These are phyloP conservation scores for Neoascia interrupta DNA, from an alignment of 2,888 invertebrate genomes.

Conservation along the genomic window DNA sequence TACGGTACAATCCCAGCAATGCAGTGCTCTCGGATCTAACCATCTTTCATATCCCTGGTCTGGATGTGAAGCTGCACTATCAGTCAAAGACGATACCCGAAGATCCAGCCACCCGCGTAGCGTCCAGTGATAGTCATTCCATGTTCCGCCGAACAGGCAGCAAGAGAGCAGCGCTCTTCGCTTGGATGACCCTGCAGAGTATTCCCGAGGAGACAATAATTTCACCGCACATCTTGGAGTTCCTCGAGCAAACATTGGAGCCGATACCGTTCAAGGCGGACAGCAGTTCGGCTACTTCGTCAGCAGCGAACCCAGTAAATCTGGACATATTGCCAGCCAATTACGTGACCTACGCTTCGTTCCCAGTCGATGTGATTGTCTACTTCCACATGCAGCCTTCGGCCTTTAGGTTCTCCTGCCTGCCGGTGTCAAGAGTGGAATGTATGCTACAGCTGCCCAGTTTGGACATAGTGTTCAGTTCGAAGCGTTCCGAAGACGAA, in stretches of 20 bases:
- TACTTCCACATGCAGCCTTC: conserved; percentile 99
- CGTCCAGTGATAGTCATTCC: conserved; percentile 73
- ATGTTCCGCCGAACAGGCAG: conserved; percentile 82
- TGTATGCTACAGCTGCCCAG: conserved; percentile 97
- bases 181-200: conserved; percentile 97
- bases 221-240: conserved; percentile 97
- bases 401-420: conserved; percentile 96
- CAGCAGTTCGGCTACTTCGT: conserved; percentile 75
- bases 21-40: conserved; percentile 87
- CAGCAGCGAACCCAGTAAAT: conserved; percentile 77
- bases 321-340: conserved; percentile 84
- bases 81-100: conserved; percentile 88
- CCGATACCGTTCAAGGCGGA: conserved; percentile 90
- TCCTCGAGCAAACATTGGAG: conserved; percentile 97
- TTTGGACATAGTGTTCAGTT: conserved; percentile 98
- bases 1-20: conserved; percentile 78
- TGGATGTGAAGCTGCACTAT: conserved; percentile 93
- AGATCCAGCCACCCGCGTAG: conserved; percentile 79
- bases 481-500: conserved; percentile 89
- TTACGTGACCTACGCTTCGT: conserved; percentile 93
- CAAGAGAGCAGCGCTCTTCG: conserved; percentile 94
- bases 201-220: conserved; percentile 99
- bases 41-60: conserved; percentile 93
- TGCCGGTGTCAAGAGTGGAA: conserved; percentile 96
- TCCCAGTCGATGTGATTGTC: conserved; percentile 99